phyloP scores from a whole-genome alignment of 2,797 vertebrate species.

The Anableps anableps region DNA sequence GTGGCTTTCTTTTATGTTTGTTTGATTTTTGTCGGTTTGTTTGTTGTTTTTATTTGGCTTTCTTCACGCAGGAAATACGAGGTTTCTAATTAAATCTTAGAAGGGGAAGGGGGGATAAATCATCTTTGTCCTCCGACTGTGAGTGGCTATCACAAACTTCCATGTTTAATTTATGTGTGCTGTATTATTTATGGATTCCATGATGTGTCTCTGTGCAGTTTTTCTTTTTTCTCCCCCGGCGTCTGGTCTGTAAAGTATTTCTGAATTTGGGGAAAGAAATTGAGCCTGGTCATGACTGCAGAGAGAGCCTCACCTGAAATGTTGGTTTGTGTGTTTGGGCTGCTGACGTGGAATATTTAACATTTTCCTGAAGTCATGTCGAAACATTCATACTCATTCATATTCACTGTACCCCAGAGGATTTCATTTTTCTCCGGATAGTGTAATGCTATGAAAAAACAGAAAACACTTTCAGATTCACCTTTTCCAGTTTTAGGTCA shows the following conservation, averaged over 20 bases:
- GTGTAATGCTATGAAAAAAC: not conserved
- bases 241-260: conserved; percentile 26
- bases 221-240: not conserved
- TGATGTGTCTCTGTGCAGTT: conserved; percentile 53
- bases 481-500: not conserved
- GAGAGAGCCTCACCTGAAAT: not conserved
- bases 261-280: conserved; percentile 26
- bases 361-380: not conserved
- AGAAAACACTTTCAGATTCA: too few species aligned
- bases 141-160: conserved; percentile 65
- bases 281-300: not conserved
- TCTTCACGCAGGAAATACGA: conserved; percentile 63
- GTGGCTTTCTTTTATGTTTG: conserved; percentile 57
- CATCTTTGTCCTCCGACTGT: conserved; percentile 59
- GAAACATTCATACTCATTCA: not conserved
- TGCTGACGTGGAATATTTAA: not conserved
- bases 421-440: not conserved
- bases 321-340: not conserved
- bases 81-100: conserved; percentile 74
- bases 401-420: not conserved
- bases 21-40: conserved; percentile 49
- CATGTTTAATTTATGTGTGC: conserved; percentile 78
- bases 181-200: conserved; percentile 77
- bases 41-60: conserved; percentile 44
- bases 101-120: conserved; percentile 47